Conservation (phyloP, 2,797 vertebrate genomes). For the Geotrypetes seraphini region DNA sequence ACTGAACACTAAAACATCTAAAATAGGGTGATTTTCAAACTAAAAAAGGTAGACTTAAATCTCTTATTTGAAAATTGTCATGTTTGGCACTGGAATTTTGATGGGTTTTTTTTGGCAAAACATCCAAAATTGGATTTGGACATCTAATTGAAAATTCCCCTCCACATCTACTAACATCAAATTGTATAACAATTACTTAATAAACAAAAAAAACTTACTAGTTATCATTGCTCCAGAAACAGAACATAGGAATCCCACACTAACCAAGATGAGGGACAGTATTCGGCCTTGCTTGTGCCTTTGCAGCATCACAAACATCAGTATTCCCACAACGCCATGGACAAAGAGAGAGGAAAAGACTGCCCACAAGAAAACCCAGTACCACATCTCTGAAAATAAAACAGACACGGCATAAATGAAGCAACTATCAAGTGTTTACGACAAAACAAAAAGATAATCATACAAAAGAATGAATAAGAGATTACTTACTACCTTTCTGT, state of each 20-base stretch:
- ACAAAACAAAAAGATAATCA: too few relatives aligned
- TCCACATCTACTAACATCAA: not conserved
- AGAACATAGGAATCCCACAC: slow-evolving; percentile 86
- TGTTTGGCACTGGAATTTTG: too few relatives aligned
- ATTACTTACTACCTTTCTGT: too few relatives aligned
- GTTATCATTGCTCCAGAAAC: slow-evolving; percentile 88
- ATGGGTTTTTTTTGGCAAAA: too few relatives aligned
- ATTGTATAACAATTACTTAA: slow-evolving; percentile 5
- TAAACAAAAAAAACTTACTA: slow-evolving; percentile 67
- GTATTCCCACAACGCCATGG: slow-evolving; percentile 77
- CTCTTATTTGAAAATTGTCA: too few relatives aligned
- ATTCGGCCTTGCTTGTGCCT: slow-evolving; percentile 84
- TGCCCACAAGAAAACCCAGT: slow-evolving; percentile 98
- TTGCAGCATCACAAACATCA: slow-evolving; percentile 94
- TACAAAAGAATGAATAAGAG: too few relatives aligned
- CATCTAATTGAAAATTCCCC: too few relatives aligned
- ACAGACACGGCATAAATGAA: slow-evolving; percentile 5
- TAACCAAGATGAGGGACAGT: slow-evolving; percentile 84
- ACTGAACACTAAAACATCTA: too few relatives aligned
- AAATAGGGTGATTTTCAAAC: too few relatives aligned
- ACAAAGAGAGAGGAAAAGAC: slow-evolving; percentile 95
- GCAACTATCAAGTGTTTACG: too few relatives aligned
- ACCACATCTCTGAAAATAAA: slow-evolving; percentile 81
- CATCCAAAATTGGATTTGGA: too few relatives aligned
- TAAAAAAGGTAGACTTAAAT: too few relatives aligned